Evolutionary conservation across 2,888 invertebrate genomes (phyloP).

Genomic region (Spatulosminthurus flaviceps): DNA sequence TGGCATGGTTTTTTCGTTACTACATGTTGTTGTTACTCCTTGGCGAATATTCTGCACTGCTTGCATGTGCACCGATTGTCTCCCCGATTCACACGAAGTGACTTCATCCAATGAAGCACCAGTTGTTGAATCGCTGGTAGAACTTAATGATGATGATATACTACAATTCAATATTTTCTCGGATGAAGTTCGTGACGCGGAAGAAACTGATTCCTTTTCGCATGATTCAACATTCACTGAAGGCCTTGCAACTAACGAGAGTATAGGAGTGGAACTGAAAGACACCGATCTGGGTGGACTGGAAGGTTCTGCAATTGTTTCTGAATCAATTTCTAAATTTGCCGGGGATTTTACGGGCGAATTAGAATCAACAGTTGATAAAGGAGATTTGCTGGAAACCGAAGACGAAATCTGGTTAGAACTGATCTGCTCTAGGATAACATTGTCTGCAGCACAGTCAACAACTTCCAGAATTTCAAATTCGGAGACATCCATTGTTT

Average conservation of each 20-base stretch:
- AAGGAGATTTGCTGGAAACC: slow-evolving; percentile 1
- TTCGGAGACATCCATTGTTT: slow-evolving; percentile 16
- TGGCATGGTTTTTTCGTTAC: background rate
- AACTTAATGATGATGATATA: slow-evolving; percentile 14
- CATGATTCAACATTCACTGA: background rate
- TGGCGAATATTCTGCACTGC: background rate
- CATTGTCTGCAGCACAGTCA: background rate
- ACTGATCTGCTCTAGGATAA: background rate
- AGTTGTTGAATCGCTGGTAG: background rate
- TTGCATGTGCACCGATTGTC: background rate
- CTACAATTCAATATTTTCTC: background rate
- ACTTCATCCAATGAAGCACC: background rate
- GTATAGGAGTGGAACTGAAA: background rate
- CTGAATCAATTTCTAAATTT: background rate
- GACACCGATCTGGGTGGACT: background rate
- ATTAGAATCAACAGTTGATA: background rate
- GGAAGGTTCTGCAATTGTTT: background rate
- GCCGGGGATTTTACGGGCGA: background rate
- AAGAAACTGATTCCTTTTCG: background rate
- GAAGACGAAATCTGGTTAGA: slow-evolving; percentile 18
- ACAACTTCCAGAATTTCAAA: slow-evolving; percentile 19
- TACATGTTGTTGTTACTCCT: background rate
- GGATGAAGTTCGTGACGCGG: background rate
- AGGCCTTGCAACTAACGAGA: background rate
- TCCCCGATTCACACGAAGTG: background rate